Evolutionary conservation across 2,797 vertebrate species (phyloP).

Genomic region (Phrynocephalus guinanensis): DNA sequence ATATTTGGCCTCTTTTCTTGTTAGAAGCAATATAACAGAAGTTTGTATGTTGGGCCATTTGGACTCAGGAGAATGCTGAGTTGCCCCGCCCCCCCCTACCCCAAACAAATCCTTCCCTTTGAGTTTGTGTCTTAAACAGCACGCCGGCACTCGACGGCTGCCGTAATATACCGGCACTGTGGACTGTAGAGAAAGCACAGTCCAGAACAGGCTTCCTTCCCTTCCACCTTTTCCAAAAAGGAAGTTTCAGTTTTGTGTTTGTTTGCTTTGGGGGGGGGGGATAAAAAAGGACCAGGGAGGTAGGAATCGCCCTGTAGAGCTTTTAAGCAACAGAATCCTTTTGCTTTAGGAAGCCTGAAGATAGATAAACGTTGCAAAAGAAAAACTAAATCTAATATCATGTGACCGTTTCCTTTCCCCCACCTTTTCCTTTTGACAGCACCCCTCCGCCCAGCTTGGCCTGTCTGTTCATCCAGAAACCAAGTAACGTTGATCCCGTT

Average conservation of each 20-base stretch:
- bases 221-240: not conserved
- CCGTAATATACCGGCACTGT: not conserved
- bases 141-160: too few species aligned
- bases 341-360: not conserved
- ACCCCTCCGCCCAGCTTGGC: not conserved
- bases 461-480: not conserved
- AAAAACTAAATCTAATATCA: not conserved
- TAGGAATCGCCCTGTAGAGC: not conserved
- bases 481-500: not conserved
- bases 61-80: not conserved
- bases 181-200: not conserved
- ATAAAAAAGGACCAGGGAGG: too few species aligned
- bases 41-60: too few species aligned
- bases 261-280: too few species aligned
- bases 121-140: not conserved
- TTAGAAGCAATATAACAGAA: not conserved
- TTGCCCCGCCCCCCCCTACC: fast-evolving
- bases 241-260: not conserved
- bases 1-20: not conserved
- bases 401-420: not conserved
- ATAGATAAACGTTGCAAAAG: not conserved
- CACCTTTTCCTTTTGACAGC: not conserved
- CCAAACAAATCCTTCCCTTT: not conserved
- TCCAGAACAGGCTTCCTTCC: not conserved
- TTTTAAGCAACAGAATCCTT: too few species aligned